Evolutionary conservation across 23 tunicate genomes (phyloP), one percentile per base, ranked within the genome.

Genomic region (Trididemnum nubilum): DNA sequence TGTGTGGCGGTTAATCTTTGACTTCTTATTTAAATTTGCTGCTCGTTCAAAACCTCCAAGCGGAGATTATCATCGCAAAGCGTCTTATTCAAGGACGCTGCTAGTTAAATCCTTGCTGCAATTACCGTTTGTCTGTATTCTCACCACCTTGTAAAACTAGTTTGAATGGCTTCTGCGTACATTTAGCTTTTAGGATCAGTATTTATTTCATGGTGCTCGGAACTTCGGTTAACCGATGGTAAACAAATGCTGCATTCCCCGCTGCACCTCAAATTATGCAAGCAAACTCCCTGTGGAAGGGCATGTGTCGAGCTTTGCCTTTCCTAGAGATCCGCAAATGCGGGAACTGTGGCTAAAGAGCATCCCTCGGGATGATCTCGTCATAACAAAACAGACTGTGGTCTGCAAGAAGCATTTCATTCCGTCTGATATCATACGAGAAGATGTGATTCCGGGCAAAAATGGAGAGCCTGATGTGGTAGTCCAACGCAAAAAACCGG

Each of bases 201-300:
- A 50, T 50, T 50, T 50, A 50, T 12, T 50, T n/a, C n/a, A n/a
- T n/a, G n/a, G n/a, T n/a, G n/a, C n/a, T n/a, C n/a, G n/a, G n/a
- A n/a, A n/a, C n/a, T n/a, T n/a, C n/a, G n/a, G n/a, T n/a, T n/a
- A 49, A 49, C 12, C 29, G 32, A 69, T 69, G 74, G 74, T 69
- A 3, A 69, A 69, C 32, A 69, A 69, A 34, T 69, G 74, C 39
- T 69, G 74, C n/a, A 37, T 69, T 31, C 74, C 74, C 19, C 7
- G 38, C 36, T 69, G 74, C 39, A 69, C 22, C 7, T 69, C 74
- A 21, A 69, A 69, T 33, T 69, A 28, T 37, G 25, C 29, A 12
- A 69, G 38, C 36, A 69, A 24, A 12, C 7, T 29, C 12, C 12
- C 9, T 7, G n/a, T 4, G 5, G 74, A 69, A 69, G 74, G 74